Percentiles rank a stretch among this genome's conserved stretches.
phyloP scores from a whole-genome alignment of 2,888 invertebrate species.

The Leucophenga montana region DNA sequence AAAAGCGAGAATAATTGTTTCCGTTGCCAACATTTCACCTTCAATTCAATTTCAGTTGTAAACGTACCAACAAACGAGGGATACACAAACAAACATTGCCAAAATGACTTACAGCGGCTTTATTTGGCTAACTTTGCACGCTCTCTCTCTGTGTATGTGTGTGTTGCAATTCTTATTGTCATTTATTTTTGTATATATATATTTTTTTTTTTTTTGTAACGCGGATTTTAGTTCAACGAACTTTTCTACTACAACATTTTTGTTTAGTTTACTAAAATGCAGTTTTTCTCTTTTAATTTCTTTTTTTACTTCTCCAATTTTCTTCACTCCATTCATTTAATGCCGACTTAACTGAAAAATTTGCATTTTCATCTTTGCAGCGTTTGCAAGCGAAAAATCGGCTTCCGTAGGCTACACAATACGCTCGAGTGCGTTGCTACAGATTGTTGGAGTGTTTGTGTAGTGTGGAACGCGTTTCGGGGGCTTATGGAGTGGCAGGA shows the following conservation, averaged over 20 bases:
- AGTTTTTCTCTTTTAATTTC: constrained; percentile 39
- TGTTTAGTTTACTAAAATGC: constrained; percentile 26
- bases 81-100: not conserved
- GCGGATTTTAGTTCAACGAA: constrained; percentile 28
- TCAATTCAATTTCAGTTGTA: constrained; percentile 46
- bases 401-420: constrained; percentile 11
- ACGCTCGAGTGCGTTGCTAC: constrained; percentile 46
- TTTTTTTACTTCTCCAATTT: constrained; percentile 31
- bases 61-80: not conserved
- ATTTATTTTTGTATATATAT: no score
- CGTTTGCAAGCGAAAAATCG: not conserved
- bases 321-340: constrained; percentile 43
- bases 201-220: not conserved
- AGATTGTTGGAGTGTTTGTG: not conserved
- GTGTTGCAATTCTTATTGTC: not conserved
- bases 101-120: not conserved
- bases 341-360: constrained; percentile 58
- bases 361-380: constrained; percentile 64
- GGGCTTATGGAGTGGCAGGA: constrained; percentile 5
- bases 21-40: constrained; percentile 60
- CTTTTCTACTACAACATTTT: constrained; percentile 49
- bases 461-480: not conserved
- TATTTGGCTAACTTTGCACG: not conserved
- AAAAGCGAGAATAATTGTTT: constrained; percentile 52
- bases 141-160: no score